phyloP scores from a whole-genome alignment of 2,888 invertebrate genomes.

The Gryllus longicercus region DNA sequence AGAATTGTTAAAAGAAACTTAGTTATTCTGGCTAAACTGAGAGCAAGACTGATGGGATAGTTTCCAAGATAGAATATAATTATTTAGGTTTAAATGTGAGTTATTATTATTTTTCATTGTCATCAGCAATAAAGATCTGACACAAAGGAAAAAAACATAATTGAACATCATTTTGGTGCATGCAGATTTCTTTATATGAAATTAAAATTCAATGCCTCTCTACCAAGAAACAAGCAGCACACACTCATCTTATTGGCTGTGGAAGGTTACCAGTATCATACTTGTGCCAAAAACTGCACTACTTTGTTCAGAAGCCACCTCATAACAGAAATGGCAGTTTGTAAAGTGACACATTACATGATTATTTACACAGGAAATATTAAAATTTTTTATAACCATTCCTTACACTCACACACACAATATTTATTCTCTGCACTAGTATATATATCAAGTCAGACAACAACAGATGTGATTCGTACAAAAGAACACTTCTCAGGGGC shows the following conservation, averaged over 20 bases:
- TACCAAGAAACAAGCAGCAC: not conserved
- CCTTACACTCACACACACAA: slow-evolving; percentile 27
- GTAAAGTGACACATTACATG: slow-evolving; percentile 25
- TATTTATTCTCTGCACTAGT: slow-evolving; percentile 26
- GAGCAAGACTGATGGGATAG: too few species aligned
- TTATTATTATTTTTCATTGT: not conserved
- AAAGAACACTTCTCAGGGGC: slow-evolving; percentile 30
- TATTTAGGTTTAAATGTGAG: too few species aligned
- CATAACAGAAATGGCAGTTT: slow-evolving; percentile 31
- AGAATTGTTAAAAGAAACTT: too few species aligned
- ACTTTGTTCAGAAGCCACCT: slow-evolving; percentile 29
- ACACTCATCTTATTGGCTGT: not conserved
- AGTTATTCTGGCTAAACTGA: too few species aligned
- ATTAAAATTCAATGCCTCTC: not conserved
- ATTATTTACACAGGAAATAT: slow-evolving; percentile 36
- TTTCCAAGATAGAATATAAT: too few species aligned
- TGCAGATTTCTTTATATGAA: not conserved
- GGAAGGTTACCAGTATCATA: slow-evolving; percentile 18
- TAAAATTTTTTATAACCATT: slow-evolving; percentile 31
- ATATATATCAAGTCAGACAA: not conserved
- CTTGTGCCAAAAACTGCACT: slow-evolving; percentile 33
- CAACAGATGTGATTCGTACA: slow-evolving; percentile 33
- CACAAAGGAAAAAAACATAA: not conserved
- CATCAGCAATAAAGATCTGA: not conserved
- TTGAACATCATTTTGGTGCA: not conserved